A percentile compares a stretch with the other conserved stretches of the same genome.
Conservation (phyloP, 2,888 invertebrate genomes). For the Phalera bucephala region DNA sequence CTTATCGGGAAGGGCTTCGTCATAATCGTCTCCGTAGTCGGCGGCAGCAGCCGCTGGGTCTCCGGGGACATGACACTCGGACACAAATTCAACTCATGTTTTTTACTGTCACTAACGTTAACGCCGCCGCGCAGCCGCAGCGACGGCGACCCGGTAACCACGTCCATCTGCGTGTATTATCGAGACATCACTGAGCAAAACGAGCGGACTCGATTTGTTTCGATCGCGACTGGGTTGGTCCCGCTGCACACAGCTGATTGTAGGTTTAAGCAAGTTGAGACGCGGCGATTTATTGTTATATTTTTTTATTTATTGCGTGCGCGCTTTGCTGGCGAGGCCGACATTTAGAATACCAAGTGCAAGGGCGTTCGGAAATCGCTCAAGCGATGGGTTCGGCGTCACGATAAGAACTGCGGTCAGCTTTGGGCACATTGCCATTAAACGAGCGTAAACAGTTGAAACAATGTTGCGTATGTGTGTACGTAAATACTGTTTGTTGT, state of each 20-base stretch:
- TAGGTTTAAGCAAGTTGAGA: slow-evolving; percentile 12
- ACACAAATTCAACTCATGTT: slow-evolving; percentile 83
- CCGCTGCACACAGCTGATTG: slow-evolving; percentile 28
- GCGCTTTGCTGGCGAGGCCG: slow-evolving; percentile 15
- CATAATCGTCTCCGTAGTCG: slow-evolving; percentile 92
- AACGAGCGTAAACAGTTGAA: slow-evolving; percentile 36
- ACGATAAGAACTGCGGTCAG: slow-evolving; percentile 19
- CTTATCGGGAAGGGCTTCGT: slow-evolving; percentile 95
- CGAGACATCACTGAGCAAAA: slow-evolving; percentile 66
- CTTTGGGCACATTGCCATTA: slow-evolving; percentile 40
- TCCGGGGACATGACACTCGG: slow-evolving; percentile 89
- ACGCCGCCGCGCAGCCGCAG: slow-evolving; percentile 75
- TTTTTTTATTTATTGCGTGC: slow-evolving; percentile 25
- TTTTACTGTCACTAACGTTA: slow-evolving; percentile 60
- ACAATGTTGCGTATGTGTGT: slow-evolving; percentile 14
- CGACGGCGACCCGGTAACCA: slow-evolving; percentile 68
- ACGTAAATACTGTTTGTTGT: not conserved
- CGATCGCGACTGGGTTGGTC: slow-evolving; percentile 37
- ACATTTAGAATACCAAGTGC: slow-evolving; percentile 40
- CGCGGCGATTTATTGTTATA: slow-evolving; percentile 17
- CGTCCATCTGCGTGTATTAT: slow-evolving; percentile 69
- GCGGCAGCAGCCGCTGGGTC: slow-evolving; percentile 87
- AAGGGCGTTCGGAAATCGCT: slow-evolving; percentile 31
- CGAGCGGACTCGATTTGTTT: slow-evolving; percentile 6
- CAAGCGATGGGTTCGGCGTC: slow-evolving; percentile 8